These are phyloP conservation scores for Elgaria multicarinata DNA, from an alignment of 2,113 vertebrate species.

Conservation along the genomic window DNA sequence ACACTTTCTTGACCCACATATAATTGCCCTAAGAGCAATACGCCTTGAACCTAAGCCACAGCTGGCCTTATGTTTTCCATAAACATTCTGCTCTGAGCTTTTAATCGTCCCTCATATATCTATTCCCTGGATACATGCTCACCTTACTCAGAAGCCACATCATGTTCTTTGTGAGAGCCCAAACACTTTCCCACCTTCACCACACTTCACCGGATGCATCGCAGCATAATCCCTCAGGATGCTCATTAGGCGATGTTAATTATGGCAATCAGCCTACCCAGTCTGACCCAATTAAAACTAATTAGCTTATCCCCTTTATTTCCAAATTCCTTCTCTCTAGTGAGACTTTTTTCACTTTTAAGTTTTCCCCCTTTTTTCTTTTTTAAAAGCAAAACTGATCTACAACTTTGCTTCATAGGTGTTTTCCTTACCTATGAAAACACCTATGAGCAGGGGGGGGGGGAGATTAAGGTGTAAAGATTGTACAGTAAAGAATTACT, in stretches of 20 bases:
- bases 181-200: neutral
- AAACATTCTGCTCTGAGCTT: fast-evolving
- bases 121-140: fast-evolving
- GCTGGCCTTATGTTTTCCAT: neutral
- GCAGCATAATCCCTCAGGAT: conserved; percentile 39
- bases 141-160: neutral
- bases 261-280: conserved; percentile 68
- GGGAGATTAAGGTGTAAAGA: fast-evolving
- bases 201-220: conserved; percentile 34
- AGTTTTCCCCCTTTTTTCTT: conserved; percentile 39
- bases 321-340: conserved; percentile 55
- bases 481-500: neutral
- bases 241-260: conserved; percentile 70
- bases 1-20: neutral
- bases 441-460: too few relatives aligned
- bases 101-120: fast-evolving
- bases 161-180: neutral
- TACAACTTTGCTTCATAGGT: neutral
- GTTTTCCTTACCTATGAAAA: neutral
- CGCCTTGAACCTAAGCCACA: fast-evolving
- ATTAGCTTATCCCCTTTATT: conserved; percentile 71
- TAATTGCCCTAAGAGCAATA: fast-evolving
- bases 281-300: conserved; percentile 74
- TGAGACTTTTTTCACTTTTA: conserved; percentile 22
- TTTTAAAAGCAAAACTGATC: conserved; percentile 28